These are phyloP conservation scores for Patella vulgata DNA, from an alignment of 1,140 invertebrate genomes.

Conservation along the genomic window DNA sequence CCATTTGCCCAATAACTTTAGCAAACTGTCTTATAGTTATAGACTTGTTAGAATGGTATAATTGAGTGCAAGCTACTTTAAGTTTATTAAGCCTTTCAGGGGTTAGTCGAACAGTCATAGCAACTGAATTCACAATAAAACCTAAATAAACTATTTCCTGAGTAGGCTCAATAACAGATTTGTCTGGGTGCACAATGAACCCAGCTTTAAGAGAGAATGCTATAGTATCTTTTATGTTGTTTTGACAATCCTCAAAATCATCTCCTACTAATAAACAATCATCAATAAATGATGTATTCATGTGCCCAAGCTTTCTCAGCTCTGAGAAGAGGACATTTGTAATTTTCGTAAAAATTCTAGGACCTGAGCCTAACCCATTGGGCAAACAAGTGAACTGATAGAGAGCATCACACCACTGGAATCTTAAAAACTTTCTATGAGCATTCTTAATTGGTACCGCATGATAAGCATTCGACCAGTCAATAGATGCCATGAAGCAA, in stretches of 20 bases:
- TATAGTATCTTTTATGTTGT: conserved; percentile 1
- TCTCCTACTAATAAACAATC: no score
- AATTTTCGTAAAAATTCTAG: conserved; percentile 24
- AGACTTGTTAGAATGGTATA: no score
- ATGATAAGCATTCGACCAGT: no score
- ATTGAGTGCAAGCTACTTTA: no score
- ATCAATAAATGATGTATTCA: conserved; percentile 15
- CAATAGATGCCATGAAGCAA: no score
- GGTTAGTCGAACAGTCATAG: no score
- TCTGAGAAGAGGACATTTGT: conserved; percentile 17
- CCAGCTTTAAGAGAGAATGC: neutral
- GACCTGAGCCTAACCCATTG: conserved; percentile 24
- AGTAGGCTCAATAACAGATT: conserved; percentile 10
- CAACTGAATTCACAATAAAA: conserved; percentile 11
- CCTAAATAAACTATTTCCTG: conserved; percentile 1
- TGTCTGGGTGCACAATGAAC: conserved; percentile 5
- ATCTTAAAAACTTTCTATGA: conserved; percentile 26
- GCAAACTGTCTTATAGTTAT: no score
- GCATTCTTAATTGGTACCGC: conserved; percentile 16
- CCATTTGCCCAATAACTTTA: no score
- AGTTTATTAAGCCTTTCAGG: no score
- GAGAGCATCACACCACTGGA: conserved; percentile 18
- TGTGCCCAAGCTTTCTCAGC: conserved; percentile 10
- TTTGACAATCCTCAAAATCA: neutral
- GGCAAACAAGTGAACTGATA: conserved; percentile 35